These are phyloP conservation scores for Aldabrachelys gigantea DNA, from an alignment of 2,113 vertebrate species.

Conservation along the genomic window DNA sequence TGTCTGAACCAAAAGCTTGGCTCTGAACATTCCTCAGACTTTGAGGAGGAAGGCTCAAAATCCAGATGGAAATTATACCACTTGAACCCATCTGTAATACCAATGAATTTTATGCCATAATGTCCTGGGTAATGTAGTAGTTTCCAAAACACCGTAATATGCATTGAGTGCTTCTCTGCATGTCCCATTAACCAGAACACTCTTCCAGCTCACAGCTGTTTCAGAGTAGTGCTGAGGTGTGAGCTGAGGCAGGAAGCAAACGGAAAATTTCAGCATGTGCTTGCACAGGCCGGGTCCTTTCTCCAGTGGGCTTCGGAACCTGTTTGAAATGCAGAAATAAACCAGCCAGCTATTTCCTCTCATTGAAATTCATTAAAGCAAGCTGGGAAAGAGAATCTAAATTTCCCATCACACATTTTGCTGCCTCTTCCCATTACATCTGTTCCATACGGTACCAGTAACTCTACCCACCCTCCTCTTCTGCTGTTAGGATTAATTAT, in stretches of 20 bases:
- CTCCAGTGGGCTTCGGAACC: neutral
- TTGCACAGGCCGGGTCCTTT: neutral
- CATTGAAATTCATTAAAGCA: neutral
- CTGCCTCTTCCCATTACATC: constrained; percentile 4
- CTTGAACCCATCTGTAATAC: neutral
- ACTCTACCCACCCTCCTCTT: constrained; percentile 37
- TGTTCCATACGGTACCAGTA: constrained; percentile 22
- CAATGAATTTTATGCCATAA: neutral
- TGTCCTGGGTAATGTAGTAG: neutral
- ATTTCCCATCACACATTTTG: neutral
- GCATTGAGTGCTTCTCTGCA: neutral
- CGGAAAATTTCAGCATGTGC: neutral
- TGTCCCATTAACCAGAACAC: neutral
- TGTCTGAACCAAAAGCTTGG: neutral
- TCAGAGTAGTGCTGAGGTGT: neutral
- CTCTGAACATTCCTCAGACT: neutral
- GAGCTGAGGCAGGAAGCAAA: neutral
- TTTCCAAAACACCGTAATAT: neutral
- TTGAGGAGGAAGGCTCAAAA: neutral
- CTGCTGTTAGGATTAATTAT: constrained; percentile 46
- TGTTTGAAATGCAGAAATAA: constrained; percentile 50
- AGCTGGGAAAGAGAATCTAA: neutral
- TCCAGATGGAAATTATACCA: neutral
- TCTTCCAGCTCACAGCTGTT: constrained; percentile 9
- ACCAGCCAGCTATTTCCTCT: neutral